Evolutionary conservation across 1,140 invertebrate species (phyloP).

Genomic region (Luehdorfia chinensis): DNA sequence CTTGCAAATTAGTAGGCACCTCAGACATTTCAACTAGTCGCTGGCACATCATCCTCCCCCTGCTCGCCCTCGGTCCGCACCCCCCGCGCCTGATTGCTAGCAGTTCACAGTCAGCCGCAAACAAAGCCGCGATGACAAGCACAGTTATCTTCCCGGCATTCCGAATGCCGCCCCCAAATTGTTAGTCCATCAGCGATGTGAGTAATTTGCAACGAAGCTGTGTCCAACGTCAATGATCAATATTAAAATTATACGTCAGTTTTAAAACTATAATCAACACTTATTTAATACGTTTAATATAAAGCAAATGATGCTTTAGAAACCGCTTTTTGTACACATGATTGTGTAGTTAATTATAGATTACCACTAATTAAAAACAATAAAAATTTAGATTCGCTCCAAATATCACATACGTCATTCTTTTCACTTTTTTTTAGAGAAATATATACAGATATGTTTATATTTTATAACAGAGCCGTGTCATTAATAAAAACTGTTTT

Average conservation of each 20-base stretch:
- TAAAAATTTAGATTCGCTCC: too few species aligned
- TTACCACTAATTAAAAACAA: too few species aligned
- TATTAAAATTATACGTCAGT: conserved; percentile 4
- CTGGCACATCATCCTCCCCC: conserved; percentile 25
- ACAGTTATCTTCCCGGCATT: conserved; percentile 48
- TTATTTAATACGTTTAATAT: too few species aligned
- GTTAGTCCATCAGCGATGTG: conserved; percentile 38
- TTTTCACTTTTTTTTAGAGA: too few species aligned
- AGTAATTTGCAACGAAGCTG: conserved; percentile 38
- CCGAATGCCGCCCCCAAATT: conserved; percentile 42
- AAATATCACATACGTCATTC: too few species aligned
- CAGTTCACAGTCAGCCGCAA: conserved; percentile 39
- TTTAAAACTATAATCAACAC: too few species aligned
- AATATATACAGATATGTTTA: too few species aligned
- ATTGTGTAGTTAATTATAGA: too few species aligned
- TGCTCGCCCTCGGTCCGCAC: neutral
- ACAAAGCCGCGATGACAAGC: conserved; percentile 50
- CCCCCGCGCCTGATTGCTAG: conserved; percentile 40
- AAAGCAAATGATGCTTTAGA: too few species aligned
- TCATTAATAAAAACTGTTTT: too few species aligned
- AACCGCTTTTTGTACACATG: too few species aligned
- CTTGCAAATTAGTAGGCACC: conserved; percentile 51
- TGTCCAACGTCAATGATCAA: conserved; percentile 4
- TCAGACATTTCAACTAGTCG: conserved; percentile 46
- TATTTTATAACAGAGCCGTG: too few species aligned